Conservation (phyloP, 2,797 vertebrate species). For the Antennarius maculatus region DNA sequence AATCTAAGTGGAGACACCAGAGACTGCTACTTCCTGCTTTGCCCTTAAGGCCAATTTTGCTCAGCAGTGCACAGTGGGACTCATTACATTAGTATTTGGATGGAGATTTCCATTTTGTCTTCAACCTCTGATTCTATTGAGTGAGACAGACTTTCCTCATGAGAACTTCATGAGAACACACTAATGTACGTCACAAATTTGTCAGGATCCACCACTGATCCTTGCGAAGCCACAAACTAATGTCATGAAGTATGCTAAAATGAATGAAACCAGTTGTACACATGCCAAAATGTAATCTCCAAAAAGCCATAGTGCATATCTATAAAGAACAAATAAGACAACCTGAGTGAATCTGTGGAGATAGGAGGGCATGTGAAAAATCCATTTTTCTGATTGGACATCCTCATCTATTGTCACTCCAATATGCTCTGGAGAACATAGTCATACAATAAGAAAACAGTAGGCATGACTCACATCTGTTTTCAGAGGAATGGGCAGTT, state of each 20-base stretch:
- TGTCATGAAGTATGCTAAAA: slow-evolving; percentile 24
- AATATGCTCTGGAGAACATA: slow-evolving; percentile 17
- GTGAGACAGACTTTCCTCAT: slow-evolving; percentile 21
- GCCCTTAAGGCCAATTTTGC: slow-evolving; percentile 32
- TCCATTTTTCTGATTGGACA: slow-evolving; percentile 45
- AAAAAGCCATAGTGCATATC: slow-evolving; percentile 48
- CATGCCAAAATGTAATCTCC: slow-evolving; percentile 43
- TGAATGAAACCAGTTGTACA: slow-evolving; percentile 31
- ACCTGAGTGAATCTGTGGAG: slow-evolving; percentile 34
- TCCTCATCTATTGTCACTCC: slow-evolving; percentile 49
- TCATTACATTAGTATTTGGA: slow-evolving; percentile 54
- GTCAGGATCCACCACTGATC: slow-evolving; percentile 25
- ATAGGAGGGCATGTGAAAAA: slow-evolving; percentile 40
- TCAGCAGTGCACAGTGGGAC: slow-evolving; percentile 33
- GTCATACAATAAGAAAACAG: slow-evolving; percentile 36
- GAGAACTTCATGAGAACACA: slow-evolving; percentile 14
- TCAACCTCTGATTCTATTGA: slow-evolving; percentile 35
- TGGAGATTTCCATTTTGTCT: slow-evolving; percentile 27
- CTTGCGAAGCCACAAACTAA: slow-evolving; percentile 20
- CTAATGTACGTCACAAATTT: slow-evolving; percentile 6
- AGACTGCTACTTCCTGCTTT: slow-evolving; percentile 24
- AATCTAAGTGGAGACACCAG: slow-evolving; percentile 13
- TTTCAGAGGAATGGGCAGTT: slow-evolving; percentile 17
- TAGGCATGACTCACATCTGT: slow-evolving; percentile 22
- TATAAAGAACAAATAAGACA: slow-evolving; percentile 37